A percentile compares a stretch with the other conserved stretches of the same genome.
These are phyloP conservation scores for Laspeyria flexula DNA, from an alignment of 2,888 invertebrate species.

Conservation along the genomic window DNA sequence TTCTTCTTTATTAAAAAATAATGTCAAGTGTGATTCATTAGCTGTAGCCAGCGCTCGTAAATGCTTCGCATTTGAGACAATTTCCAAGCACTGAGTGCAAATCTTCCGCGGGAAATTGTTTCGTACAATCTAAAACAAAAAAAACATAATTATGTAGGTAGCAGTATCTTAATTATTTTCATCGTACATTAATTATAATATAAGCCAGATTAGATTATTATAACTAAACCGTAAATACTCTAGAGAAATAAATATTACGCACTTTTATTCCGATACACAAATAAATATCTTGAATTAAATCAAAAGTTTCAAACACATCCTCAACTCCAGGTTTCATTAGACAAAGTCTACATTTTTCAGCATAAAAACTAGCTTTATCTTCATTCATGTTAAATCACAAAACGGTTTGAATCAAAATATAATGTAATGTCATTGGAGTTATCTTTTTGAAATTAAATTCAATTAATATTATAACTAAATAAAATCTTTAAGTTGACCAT, in stretches of 20 bases:
- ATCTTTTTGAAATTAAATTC: too few species aligned
- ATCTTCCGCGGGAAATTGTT: conserved; percentile 65
- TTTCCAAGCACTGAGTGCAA: conserved; percentile 58
- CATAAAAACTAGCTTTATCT: conserved; percentile 37
- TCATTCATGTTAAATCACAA: conserved; percentile 28
- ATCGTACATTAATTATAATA: too few species aligned
- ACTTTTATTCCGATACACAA: conserved; percentile 55
- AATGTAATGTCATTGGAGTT: too few species aligned
- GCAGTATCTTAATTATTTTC: too few species aligned
- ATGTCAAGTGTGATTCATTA: conserved; percentile 56
- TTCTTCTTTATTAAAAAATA: conserved; percentile 42
- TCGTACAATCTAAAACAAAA: conserved; percentile 43
- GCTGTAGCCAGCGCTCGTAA: conserved; percentile 51
- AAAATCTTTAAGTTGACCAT: too few species aligned
- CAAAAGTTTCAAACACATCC: conserved; percentile 46
- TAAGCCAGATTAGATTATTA: too few species aligned
- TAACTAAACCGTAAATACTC: too few species aligned
- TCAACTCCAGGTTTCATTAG: conserved; percentile 48
- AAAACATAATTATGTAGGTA: background rate
- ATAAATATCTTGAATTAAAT: conserved; percentile 51
- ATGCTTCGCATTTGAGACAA: conserved; percentile 50
- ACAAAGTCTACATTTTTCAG: conserved; percentile 62
- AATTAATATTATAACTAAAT: too few species aligned
- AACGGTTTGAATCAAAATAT: background rate
- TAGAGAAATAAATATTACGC: conserved; percentile 13